Base-by-base conservation (phyloP, 1,140 invertebrate genomes). In the Manduca sexta region DNA sequence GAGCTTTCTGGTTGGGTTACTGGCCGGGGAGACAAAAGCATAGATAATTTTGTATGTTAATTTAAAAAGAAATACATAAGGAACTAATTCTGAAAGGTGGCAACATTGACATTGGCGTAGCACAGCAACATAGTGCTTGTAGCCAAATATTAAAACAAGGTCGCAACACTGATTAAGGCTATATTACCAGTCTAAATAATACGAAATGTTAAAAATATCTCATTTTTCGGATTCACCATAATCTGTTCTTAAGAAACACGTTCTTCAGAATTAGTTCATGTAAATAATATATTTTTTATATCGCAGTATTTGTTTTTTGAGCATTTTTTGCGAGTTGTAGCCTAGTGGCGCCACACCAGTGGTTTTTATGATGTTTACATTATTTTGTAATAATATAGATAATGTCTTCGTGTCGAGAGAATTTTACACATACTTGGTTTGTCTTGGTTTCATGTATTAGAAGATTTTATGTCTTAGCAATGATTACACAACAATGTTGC, bases 321-420 rank as follows among this genome's bases (percentile, higher is more conserved):
- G 53, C 56, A 69, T 72, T 73, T 73, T 72, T 76, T 74, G 70
- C 68, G 68, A 69, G 54, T 45, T 54, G 49, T 50, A 52, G 56
- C 45, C 49, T 55, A 55, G 46, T 40, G 50, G 57, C 59, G 55
- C 45, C 59, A 54, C 57, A 54, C 61, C 60, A 38, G 30, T 31
- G 38, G 33, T 69, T 74, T 74, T 74, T 58, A 72, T 70, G 64
- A 2, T 21, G 21, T 26, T 26, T 31, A 51, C 41, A 34, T 34
- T n/a, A 10, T 34, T n/a, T 34, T 12, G 33, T n/a, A 12, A 12
- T 13, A 13, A 12, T 13, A 13, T 34, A 34, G 33, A 34, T 12
- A 12, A 3, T 34, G 33, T 10, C 2, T 12, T 34, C 3, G 4
- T 34, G 8, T 26, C 21, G 21, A 26, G 21, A 26, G 21, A 26